phyloP scores from a whole-genome alignment of 1,140 invertebrate species.

The Dermatophagoides farinae region DNA sequence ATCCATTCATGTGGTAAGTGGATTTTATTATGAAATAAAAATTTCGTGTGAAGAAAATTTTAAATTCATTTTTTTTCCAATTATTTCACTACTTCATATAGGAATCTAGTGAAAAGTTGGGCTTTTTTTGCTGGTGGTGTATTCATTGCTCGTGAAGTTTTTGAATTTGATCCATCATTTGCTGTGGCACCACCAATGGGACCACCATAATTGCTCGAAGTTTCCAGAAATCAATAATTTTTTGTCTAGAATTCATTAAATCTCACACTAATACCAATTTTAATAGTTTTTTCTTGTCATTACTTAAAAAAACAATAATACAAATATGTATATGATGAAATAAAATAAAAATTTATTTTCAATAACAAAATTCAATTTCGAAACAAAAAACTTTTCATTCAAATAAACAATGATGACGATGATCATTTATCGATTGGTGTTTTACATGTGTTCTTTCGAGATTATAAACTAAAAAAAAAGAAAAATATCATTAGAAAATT shows the following conservation, averaged over 20 bases:
- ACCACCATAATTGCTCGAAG: background rate
- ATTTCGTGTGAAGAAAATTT: background rate
- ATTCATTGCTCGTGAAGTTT: background rate
- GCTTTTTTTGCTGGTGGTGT: slow-evolving; percentile 8
- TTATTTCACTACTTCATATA: background rate
- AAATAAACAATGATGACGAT: background rate
- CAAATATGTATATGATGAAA: background rate
- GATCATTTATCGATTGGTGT: background rate
- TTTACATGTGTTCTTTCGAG: too few species aligned
- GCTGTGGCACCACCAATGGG: background rate
- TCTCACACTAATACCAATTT: background rate
- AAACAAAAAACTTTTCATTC: too few species aligned
- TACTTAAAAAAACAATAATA: background rate
- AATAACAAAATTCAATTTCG: too few species aligned
- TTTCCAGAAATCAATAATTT: background rate
- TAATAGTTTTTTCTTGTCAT: background rate
- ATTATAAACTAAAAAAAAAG: background rate
- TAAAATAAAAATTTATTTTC: background rate
- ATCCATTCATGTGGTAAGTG: slow-evolving; percentile 11
- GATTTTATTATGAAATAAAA: background rate
- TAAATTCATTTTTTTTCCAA: background rate
- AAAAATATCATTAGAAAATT: background rate
- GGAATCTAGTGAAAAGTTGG: slow-evolving; percentile 11
- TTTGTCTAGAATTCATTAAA: background rate
- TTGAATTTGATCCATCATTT: background rate